Conservation (phyloP, 2,113 vertebrate genomes). For the Sprattus sprattus region DNA sequence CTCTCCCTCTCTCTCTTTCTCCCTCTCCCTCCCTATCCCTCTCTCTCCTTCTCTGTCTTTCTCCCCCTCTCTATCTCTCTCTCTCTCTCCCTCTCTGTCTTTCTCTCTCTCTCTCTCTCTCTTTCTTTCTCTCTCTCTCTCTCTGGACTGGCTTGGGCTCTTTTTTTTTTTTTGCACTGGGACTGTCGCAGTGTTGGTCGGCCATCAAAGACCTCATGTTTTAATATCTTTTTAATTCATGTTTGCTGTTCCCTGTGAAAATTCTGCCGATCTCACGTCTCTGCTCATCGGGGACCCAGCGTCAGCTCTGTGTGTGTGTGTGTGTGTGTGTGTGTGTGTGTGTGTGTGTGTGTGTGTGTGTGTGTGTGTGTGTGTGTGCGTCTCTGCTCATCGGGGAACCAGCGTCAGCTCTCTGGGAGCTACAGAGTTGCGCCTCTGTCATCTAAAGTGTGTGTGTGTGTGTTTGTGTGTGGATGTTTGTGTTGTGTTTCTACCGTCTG, state of each 20-base stretch:
- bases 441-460: too few species aligned
- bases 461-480: neutral
- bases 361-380: neutral
- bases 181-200: slow-evolving; percentile 38
- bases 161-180: neutral
- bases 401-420: too few species aligned
- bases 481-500: too few species aligned
- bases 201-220: slow-evolving; percentile 30
- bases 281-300: too few species aligned
- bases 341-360: slow-evolving; percentile 10
- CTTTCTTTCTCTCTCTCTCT: slow-evolving; percentile 34
- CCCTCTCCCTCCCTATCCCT: neutral
- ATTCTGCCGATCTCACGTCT: too few species aligned
- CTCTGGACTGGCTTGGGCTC: too few species aligned
- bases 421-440: too few species aligned
- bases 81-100: slow-evolving; percentile 32
- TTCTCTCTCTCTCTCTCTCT: slow-evolving; percentile 33
- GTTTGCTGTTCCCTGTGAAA: too few species aligned
- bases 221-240: too few species aligned
- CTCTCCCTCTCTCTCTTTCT: neutral
- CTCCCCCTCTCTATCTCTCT: neutral
- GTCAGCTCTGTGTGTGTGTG: neutral
- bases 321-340: neutral
- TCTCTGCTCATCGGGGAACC: too few species aligned
- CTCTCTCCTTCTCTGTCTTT: neutral